A percentile compares a stretch with the other conserved stretches of the same genome.
These are phyloP conservation scores for Gadopsis bispinosus DNA, from an alignment of 2,797 vertebrate genomes.

Conservation along the genomic window DNA sequence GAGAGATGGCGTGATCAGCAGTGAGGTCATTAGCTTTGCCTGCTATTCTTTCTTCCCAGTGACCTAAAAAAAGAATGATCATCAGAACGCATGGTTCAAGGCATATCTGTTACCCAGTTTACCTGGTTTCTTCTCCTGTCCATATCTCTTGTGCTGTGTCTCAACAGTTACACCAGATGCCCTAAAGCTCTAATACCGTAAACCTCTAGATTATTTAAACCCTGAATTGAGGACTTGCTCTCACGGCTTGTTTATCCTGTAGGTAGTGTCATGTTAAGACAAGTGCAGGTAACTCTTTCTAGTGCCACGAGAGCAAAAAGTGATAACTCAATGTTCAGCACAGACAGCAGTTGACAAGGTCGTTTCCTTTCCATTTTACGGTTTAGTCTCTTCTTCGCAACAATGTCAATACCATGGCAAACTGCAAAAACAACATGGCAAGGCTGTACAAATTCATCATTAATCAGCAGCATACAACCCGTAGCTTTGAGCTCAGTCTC, in stretches of 20 bases:
- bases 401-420: slow-evolving; percentile 43
- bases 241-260: slow-evolving; percentile 40
- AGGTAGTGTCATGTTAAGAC: slow-evolving; percentile 36
- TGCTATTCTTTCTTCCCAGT: slow-evolving; percentile 50
- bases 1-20: slow-evolving; percentile 63
- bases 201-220: slow-evolving; percentile 37
- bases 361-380: slow-evolving; percentile 32
- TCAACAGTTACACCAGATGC: slow-evolving; percentile 53
- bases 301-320: slow-evolving; percentile 18
- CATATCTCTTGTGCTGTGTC: slow-evolving; percentile 7
- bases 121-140: slow-evolving; percentile 17
- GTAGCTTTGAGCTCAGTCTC: slow-evolving; percentile 48
- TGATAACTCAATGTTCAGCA: slow-evolving; percentile 24
- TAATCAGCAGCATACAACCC: slow-evolving; percentile 51
- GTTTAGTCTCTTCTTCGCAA: slow-evolving; percentile 40
- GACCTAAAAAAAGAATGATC: slow-evolving; percentile 64
- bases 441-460: slow-evolving; percentile 65
- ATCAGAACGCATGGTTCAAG: slow-evolving; percentile 32
- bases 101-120: slow-evolving; percentile 15
- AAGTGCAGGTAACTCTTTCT: slow-evolving; percentile 33
- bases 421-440: slow-evolving; percentile 56
- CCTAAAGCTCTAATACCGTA: slow-evolving; percentile 40
- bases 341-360: slow-evolving; percentile 25
- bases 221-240: slow-evolving; percentile 32
- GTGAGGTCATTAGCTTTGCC: slow-evolving; percentile 66